Percentiles rank a stretch among this genome's conserved stretches.
Conservation (phyloP, 2,888 invertebrate species). For the Tenthredo amoena region DNA sequence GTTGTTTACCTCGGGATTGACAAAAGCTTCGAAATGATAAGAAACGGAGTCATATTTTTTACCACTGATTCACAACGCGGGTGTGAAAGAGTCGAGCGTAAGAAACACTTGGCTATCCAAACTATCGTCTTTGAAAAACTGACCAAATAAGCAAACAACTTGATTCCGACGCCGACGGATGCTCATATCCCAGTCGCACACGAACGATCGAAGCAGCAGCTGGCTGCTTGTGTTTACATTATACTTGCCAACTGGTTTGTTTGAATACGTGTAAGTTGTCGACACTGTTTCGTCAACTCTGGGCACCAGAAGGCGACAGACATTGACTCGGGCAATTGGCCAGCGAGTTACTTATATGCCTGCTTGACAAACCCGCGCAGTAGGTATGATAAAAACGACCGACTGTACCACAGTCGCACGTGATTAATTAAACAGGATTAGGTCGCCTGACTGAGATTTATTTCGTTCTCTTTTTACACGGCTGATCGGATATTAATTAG, state of each 20-base stretch:
- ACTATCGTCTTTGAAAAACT: neutral
- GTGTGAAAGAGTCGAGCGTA: neutral
- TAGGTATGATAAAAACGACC: conserved; percentile 63
- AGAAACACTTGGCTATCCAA: neutral
- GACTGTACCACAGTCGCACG: conserved; percentile 55
- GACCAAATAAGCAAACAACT: conserved; percentile 7
- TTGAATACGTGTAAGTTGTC: conserved; percentile 33
- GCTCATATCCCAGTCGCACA: conserved; percentile 8
- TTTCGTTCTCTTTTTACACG: neutral
- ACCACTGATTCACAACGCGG: too few species aligned
- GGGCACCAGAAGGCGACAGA: neutral
- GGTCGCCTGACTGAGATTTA: conserved; percentile 61
- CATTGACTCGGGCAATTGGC: conserved; percentile 23
- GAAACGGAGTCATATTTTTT: neutral
- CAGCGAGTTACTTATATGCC: conserved; percentile 59
- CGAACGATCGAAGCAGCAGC: conserved; percentile 25
- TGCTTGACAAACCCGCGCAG: conserved; percentile 63
- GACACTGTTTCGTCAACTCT: conserved; percentile 28
- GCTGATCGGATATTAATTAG: conserved; percentile 69
- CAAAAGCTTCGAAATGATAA: neutral
- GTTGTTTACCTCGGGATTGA: too few species aligned
- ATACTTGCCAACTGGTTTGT: conserved; percentile 44
- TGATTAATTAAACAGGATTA: conserved; percentile 70
- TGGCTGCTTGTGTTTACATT: conserved; percentile 29
- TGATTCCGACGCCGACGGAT: neutral